Percentiles rank a stretch among this genome's conserved stretches.
These are phyloP conservation scores for Otus sunia DNA, from an alignment of 2,113 vertebrate species.

Conservation along the genomic window DNA sequence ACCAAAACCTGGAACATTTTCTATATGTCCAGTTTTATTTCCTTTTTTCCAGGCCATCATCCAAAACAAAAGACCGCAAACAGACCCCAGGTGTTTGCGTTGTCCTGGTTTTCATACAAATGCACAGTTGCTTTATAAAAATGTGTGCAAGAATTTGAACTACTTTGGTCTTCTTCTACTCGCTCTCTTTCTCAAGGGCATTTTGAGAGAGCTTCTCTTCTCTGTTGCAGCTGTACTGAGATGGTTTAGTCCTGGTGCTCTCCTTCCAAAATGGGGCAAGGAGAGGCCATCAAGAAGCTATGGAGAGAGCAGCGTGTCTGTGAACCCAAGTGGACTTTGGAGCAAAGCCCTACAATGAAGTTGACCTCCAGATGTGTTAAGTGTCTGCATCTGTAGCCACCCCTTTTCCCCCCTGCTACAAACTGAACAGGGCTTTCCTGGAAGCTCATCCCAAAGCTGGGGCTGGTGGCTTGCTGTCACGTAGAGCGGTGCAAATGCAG, in stretches of 20 bases:
- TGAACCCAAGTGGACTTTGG: not conserved
- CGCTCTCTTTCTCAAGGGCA: not conserved
- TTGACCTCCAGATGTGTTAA: not conserved
- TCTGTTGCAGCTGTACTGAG: not conserved
- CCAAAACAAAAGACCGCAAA: not conserved
- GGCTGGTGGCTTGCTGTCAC: not conserved
- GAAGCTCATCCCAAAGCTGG: not conserved
- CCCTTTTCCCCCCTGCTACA: not conserved
- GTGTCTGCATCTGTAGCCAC: not conserved
- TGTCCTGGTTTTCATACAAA: not conserved
- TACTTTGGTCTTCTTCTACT: not conserved
- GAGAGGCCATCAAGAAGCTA: not conserved
- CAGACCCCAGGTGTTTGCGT: not conserved
- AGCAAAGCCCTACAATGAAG: not conserved
- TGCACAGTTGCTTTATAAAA: not conserved
- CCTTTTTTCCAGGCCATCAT: not conserved
- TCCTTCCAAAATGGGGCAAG: not conserved
- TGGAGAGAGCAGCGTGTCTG: not conserved
- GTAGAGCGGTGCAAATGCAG: not conserved
- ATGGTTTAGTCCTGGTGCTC: not conserved
- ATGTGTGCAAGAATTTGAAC: not conserved
- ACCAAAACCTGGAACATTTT: conserved; percentile 6
- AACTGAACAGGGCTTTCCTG: not conserved
- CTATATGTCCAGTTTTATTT: not conserved
- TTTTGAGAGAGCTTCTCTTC: not conserved